Evolutionary conservation across 2,113 vertebrate species (phyloP), one percentile per base, ranked within the genome.

Genomic region (Ursus arctos): DNA sequence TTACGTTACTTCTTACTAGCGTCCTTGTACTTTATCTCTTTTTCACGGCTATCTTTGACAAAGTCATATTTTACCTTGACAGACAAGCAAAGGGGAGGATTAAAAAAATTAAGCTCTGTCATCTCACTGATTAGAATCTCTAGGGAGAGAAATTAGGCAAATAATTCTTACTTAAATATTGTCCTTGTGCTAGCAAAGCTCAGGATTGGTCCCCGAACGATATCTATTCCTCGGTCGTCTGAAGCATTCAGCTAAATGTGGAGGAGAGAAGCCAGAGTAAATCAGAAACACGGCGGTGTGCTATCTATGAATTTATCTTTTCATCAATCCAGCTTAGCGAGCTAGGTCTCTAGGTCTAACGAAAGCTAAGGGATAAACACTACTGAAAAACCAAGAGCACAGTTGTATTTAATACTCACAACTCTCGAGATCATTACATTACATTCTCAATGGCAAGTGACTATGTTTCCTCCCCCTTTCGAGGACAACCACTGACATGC

Each of bases 121-220:
- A 31, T 28, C n/a, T 95, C 76, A 85, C 2, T 49, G 83, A 65
- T 83, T 63, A 51, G 59, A 79, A 89, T 80, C 69, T 82, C 57
- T 6, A 83, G 53, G 43, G 51, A 79, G 31, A 92, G 83, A 92
- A 81, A 86, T 26, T 6, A 82, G 2, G 7, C n/a, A 49, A 49
- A 76, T 13, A 22, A 57, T 47, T 94, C 99, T 98, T 98, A 99
- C 99, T 99, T 99, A 98, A 99, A 99, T 98, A 99, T 99, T 79
- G 99, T 99, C 96, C 99, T 99, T 77, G 99, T 99, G 99, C 99
- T 99, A 98, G 99, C 99, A 15, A 99, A 99, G 94, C 99, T 99
- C 98, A 99, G 98, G 98, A 99, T 98, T 3, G 99, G 99, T 10
- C 99, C 99, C 89, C 99, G 98, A 1, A 99, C 99, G 0, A 99